These are phyloP conservation scores for Gasteruption jaculator DNA, from an alignment of 2,888 invertebrate species.

Conservation along the genomic window DNA sequence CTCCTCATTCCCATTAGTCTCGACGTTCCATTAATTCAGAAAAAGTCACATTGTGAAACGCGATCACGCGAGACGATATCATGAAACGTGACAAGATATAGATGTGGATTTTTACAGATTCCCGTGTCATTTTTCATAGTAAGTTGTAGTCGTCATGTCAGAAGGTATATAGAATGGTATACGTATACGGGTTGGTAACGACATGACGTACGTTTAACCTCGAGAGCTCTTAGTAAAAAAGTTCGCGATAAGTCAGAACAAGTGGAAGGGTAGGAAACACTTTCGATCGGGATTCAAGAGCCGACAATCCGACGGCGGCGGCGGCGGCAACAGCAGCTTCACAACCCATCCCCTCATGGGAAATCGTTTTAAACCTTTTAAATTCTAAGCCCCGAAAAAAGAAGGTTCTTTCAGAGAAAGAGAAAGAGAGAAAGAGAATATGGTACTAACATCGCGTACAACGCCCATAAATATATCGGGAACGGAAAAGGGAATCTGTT, in stretches of 20 bases:
- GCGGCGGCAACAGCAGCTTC: too few species aligned
- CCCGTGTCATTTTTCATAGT: too few species aligned
- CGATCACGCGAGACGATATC: too few species aligned
- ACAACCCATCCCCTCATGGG: constrained; percentile 42
- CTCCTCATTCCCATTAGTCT: too few species aligned
- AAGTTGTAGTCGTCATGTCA: too few species aligned
- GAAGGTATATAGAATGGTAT: too few species aligned
- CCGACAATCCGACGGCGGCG: constrained; percentile 34
- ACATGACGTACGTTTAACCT: too few species aligned
- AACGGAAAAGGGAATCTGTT: constrained; percentile 48
- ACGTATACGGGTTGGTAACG: too few species aligned
- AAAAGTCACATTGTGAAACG: too few species aligned
- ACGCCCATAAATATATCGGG: constrained; percentile 45
- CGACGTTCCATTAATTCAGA: too few species aligned
- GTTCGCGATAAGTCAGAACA: constrained; percentile 33
- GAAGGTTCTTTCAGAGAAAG: constrained; percentile 22
- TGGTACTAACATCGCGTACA: constrained; percentile 23
- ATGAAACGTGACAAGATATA: too few species aligned
- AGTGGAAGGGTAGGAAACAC: constrained; percentile 10
- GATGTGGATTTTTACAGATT: too few species aligned
- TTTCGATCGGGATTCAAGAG: constrained; percentile 32
- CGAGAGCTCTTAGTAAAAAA: constrained; percentile 26
- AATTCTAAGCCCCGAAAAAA: constrained; percentile 38
- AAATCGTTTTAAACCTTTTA: constrained; percentile 52
- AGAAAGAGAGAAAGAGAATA: constrained; percentile 20